Percentiles rank a stretch among this genome's conserved stretches.
phyloP scores from a whole-genome alignment of 1,140 invertebrate species.

The Aphis gossypii region DNA sequence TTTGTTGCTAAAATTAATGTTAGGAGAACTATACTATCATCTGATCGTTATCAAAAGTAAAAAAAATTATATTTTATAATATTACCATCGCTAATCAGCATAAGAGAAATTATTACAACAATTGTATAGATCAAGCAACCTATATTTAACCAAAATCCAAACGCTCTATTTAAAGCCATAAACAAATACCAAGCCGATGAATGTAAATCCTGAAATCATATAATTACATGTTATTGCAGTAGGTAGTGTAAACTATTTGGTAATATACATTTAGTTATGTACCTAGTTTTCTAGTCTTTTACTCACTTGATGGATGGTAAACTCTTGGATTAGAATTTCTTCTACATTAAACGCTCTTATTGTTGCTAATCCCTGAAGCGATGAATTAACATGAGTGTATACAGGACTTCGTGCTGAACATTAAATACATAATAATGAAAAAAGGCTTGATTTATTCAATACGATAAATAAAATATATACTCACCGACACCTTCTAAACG shows the following conservation, averaged over 20 bases:
- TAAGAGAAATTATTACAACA: slow-evolving; percentile 76
- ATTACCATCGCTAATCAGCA: slow-evolving; percentile 66
- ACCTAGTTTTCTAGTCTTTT: neutral
- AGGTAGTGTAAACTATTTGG: neutral
- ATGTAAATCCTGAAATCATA: slow-evolving; percentile 67
- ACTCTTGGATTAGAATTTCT: slow-evolving; percentile 79
- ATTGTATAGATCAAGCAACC: slow-evolving; percentile 77
- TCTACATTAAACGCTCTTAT: slow-evolving; percentile 86
- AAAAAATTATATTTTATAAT: neutral
- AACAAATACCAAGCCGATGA: slow-evolving; percentile 78
- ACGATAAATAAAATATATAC: neutral
- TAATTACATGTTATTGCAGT: neutral
- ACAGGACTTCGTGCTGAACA: slow-evolving; percentile 75
- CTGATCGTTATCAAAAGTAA: no score
- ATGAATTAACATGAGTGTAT: slow-evolving; percentile 86
- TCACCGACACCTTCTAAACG: neutral
- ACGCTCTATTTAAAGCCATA: slow-evolving; percentile 79
- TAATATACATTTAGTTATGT: no score
- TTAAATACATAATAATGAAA: no score
- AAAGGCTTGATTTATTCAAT: no score
- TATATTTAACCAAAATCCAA: slow-evolving; percentile 83
- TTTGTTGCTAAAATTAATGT: no score
- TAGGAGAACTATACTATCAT: no score
- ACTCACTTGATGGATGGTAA: slow-evolving; percentile 77
- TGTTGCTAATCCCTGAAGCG: slow-evolving; percentile 86